Percentiles rank a stretch among this genome's conserved stretches.
These are phyloP conservation scores for Corythucha ciliata DNA, from an alignment of 2,888 invertebrate species.

Conservation along the genomic window DNA sequence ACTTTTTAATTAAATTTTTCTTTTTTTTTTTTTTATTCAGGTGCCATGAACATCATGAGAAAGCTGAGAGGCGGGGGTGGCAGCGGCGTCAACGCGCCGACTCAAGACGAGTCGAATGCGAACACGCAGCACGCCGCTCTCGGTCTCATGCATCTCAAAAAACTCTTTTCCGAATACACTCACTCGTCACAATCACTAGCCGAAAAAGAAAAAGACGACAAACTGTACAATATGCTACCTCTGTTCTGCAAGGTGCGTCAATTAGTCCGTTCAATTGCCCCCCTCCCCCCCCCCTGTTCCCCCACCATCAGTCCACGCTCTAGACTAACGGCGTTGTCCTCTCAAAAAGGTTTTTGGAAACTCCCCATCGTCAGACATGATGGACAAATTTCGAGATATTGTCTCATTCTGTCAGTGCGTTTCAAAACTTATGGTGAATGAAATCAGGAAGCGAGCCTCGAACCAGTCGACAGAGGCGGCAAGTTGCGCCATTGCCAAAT, in stretches of 20 bases:
- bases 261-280: not conserved
- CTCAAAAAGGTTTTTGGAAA: conserved; percentile 75
- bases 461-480: conserved; percentile 95
- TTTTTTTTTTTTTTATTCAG: not conserved
- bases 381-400: conserved; percentile 94
- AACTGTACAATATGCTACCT: conserved; percentile 94
- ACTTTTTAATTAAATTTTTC: not conserved
- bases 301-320: not conserved
- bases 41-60: conserved; percentile 79
- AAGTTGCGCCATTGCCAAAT: conserved; percentile 92
- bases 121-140: conserved; percentile 74
- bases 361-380: conserved; percentile 90
- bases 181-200: conserved; percentile 74
- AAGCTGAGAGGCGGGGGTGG: conserved; percentile 64
- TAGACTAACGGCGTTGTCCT: not conserved
- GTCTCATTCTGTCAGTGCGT: conserved; percentile 90
- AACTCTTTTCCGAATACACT: conserved; percentile 88
- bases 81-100: conserved; percentile 46
- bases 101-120: conserved; percentile 50
- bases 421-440: conserved; percentile 91
- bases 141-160: conserved; percentile 91
- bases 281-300: not conserved
- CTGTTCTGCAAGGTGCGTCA: conserved; percentile 83
- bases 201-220: conserved; percentile 79
- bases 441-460: conserved; percentile 87